Evolutionary conservation across 2,797 vertebrate genomes (phyloP).

Genomic region (Fundulus diaphanus): DNA sequence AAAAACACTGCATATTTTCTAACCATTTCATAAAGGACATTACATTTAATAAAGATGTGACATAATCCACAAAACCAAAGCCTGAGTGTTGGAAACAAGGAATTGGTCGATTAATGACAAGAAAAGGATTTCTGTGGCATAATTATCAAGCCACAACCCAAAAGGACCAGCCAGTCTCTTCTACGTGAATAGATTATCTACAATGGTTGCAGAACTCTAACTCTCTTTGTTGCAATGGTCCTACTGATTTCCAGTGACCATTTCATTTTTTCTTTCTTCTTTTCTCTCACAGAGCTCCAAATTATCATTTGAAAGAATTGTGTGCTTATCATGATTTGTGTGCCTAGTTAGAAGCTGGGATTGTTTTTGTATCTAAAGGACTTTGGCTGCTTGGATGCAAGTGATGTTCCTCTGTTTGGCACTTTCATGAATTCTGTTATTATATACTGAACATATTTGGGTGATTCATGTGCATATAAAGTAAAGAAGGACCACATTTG

Average conservation of each 20-base stretch:
- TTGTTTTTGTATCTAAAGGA: slow-evolving; percentile 17
- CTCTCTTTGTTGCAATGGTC: neutral
- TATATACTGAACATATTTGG: slow-evolving; percentile 55
- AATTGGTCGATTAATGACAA: neutral
- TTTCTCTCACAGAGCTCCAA: neutral
- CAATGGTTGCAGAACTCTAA: neutral
- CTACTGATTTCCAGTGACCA: neutral
- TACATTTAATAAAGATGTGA: neutral
- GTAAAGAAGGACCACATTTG: slow-evolving; percentile 60
- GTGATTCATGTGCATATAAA: slow-evolving; percentile 70
- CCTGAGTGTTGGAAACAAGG: neutral
- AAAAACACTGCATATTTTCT: neutral
- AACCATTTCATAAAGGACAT: neutral
- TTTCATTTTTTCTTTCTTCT: neutral
- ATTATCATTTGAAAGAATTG: neutral
- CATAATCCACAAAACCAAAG: neutral
- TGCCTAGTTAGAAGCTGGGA: neutral
- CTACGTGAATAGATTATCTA: neutral
- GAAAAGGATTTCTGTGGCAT: neutral
- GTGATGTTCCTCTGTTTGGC: slow-evolving; percentile 52
- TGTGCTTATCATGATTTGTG: slow-evolving; percentile 16
- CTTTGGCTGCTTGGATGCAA: slow-evolving; percentile 14
- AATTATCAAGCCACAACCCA: neutral
- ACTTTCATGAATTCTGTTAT: slow-evolving; percentile 51
- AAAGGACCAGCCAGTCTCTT: neutral